Base-by-base conservation (phyloP, 2,797 vertebrate genomes). In the Hyperoplus immaculatus region DNA sequence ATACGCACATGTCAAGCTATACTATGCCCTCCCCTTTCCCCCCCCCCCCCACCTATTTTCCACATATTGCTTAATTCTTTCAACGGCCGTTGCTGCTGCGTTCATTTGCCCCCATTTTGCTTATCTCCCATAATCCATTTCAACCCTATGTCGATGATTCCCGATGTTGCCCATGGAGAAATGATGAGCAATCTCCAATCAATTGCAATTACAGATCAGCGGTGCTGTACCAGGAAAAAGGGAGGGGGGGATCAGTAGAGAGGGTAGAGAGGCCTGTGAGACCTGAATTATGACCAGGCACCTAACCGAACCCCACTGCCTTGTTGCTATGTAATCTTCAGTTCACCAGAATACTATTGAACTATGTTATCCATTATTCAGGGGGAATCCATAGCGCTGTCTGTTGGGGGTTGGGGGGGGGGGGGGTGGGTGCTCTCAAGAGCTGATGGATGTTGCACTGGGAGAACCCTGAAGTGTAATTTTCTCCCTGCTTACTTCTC, bases 121-220 rank as follows among this genome's bases (percentile, higher is more conserved):
- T 81, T 67, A 69, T 85, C 69, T 65, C 57, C 51, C 7, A n/a
- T 53, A 63, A 64, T 68, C 72, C 69, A 49, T 83, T 87, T 59
- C 51, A 56, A 56, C 60, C 50, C 16, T 56, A 76, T 74, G 70
- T 62, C 59, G 7, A 77, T 75, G 66, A 70, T 77, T 80, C 73
- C 70, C 57, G 75, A 67, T 85, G 81, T 82, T 84, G 11, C 75
- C 81, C 68, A 72, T 21, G 60, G 75, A 78, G 86, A 78, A 91
- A 83, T 81, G 87, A 87, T 78, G 77, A 85, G 85, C 70, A 77
- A 75, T 66, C 70, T 79, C 77, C 69, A 72, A 91, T 93, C 89
- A 90, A 93, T 92, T 86, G 79, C 89, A 92, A 92, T 93, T 90
- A 89, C 88, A 87, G 85, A 88, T 89, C 87, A 77, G 85, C 74